These are phyloP conservation scores for Pseudochirops corinnae DNA, from an alignment of 2,797 vertebrate genomes.

Conservation along the genomic window DNA sequence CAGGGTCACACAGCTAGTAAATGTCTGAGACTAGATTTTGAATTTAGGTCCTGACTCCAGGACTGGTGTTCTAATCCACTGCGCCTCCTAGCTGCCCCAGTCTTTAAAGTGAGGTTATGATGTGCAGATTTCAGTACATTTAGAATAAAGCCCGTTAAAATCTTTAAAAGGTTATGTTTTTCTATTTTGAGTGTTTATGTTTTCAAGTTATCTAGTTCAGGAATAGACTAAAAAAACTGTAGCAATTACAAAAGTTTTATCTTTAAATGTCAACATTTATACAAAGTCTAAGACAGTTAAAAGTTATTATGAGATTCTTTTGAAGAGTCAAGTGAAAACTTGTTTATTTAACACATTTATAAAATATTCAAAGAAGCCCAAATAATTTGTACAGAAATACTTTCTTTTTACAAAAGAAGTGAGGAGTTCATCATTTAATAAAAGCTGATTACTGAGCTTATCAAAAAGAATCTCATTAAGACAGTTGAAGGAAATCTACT, in stretches of 20 bases:
- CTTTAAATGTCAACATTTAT: not conserved
- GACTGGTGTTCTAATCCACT: not conserved
- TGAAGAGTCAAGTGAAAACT: not conserved
- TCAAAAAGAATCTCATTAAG: slow-evolving; percentile 1
- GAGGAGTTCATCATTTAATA: not conserved
- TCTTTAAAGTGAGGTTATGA: not conserved
- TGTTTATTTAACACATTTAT: not conserved
- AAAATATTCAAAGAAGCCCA: not conserved
- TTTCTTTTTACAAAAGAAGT: not conserved
- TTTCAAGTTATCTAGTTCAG: not conserved
- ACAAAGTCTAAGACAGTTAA: not conserved
- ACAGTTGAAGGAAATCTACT: not conserved
- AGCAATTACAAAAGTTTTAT: not conserved
- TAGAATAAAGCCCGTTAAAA: not conserved
- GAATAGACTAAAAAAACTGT: not conserved
- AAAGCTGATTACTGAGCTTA: not conserved
- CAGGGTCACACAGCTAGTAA: not conserved
- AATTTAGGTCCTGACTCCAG: not conserved
- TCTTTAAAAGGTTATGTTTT: not conserved
- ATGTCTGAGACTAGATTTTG: not conserved
- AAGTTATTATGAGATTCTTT: not conserved
- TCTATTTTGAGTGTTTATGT: not conserved
- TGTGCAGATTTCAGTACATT: not conserved
- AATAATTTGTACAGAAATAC: not conserved
- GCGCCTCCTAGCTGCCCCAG: not conserved